Conservation (phyloP, 2,888 invertebrate species). For the Apomyelois bistriatella region DNA sequence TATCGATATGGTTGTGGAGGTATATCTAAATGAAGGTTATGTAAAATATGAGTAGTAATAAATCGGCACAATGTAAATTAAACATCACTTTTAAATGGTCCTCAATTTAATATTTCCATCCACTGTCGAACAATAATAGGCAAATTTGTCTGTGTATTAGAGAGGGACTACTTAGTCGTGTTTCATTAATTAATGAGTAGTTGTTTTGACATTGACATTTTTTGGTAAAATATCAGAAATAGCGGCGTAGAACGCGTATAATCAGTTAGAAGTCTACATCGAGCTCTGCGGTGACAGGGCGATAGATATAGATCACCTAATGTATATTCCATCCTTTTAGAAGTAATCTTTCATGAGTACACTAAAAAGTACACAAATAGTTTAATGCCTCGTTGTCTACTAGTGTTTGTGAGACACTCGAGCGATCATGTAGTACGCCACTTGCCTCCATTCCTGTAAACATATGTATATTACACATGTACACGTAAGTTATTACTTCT, state of each 20-base stretch:
- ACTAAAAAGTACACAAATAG: conserved; percentile 70
- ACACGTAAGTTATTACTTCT: conserved; percentile 48
- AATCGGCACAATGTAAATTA: conserved; percentile 54
- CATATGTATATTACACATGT: conserved; percentile 68
- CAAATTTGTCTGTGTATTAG: conserved; percentile 45
- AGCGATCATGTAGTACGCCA: conserved; percentile 58
- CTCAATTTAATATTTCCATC: conserved; percentile 73
- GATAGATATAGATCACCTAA: conserved; percentile 70
- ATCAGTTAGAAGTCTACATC: conserved; percentile 50
- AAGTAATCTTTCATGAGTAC: conserved; percentile 69
- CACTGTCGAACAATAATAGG: conserved; percentile 72
- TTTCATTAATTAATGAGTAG: conserved; percentile 31
- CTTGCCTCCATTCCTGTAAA: conserved; percentile 64
- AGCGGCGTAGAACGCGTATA: conserved; percentile 56
- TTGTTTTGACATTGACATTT: conserved; percentile 39
- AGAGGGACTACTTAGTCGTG: conserved; percentile 29
- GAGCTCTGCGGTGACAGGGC: conserved; percentile 39
- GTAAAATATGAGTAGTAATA: conserved; percentile 49
- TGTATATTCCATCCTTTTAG: conserved; percentile 79
- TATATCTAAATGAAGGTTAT: conserved; percentile 42
- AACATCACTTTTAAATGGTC: conserved; percentile 48
- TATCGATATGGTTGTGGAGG: conserved; percentile 63
- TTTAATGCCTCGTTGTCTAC: conserved; percentile 62
- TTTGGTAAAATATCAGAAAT: conserved; percentile 45
- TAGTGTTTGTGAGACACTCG: conserved; percentile 64